Percentiles rank a stretch among this genome's conserved stretches.
Conservation (phyloP, 2,888 invertebrate genomes). For the Pseudococcus viburni region DNA sequence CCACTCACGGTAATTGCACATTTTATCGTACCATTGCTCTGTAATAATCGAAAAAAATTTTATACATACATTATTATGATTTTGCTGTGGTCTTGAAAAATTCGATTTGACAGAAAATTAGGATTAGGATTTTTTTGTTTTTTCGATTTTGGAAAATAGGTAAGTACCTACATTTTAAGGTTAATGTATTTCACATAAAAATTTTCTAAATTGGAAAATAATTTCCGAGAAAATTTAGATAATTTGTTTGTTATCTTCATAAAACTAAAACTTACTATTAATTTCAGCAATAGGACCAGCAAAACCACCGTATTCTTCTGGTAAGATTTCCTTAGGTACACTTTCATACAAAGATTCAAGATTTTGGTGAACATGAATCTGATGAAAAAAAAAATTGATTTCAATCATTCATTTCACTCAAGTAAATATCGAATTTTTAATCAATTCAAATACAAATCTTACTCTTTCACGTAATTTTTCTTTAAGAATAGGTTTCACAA, state of each 20-base stretch:
- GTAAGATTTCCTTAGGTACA: constrained; percentile 85
- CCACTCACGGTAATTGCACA: constrained; percentile 85
- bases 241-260: background rate
- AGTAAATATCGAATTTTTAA: background rate
- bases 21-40: constrained; percentile 83
- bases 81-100: background rate
- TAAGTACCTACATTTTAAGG: too few relatives aligned
- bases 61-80: too few relatives aligned
- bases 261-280: constrained; percentile 75
- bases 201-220: constrained; percentile 36
- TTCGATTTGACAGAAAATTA: background rate
- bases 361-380: constrained; percentile 83
- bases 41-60: constrained; percentile 70
- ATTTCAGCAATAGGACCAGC: constrained; percentile 82
- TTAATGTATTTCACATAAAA: too few relatives aligned
- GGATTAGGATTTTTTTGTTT: background rate
- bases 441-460: constrained; percentile 69
- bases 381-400: constrained; percentile 68
- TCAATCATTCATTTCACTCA: background rate
- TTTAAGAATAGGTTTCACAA: constrained; percentile 88
- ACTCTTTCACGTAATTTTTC: constrained; percentile 88
- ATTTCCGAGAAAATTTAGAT: background rate
- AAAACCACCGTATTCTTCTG: constrained; percentile 86
- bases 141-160: too few relatives aligned
- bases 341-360: constrained; percentile 83